These are phyloP conservation scores for Tiliqua scincoides DNA, from an alignment of 2,113 vertebrate genomes.

Conservation along the genomic window DNA sequence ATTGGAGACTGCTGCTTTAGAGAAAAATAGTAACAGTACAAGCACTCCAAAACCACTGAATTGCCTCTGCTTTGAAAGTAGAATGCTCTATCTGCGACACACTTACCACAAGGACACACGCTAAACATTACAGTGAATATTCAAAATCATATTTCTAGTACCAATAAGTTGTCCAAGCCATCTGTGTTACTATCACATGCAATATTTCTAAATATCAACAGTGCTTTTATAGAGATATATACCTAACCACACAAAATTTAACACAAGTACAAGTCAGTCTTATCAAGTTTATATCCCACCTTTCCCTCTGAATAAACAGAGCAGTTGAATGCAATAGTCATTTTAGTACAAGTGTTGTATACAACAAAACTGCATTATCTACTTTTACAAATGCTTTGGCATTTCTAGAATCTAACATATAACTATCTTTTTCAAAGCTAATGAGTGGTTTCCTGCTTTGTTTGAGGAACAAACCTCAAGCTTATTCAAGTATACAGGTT, in stretches of 20 bases:
- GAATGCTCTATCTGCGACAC: neutral
- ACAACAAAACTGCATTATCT: too few relatives aligned
- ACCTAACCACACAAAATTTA: too few relatives aligned
- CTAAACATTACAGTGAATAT: neutral
- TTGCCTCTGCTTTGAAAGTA: neutral
- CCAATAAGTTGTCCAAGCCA: neutral
- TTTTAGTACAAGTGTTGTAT: too few relatives aligned
- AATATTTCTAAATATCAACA: neutral
- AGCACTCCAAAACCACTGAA: neutral
- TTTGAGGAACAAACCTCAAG: neutral
- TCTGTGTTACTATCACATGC: neutral
- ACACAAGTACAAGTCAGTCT: too few relatives aligned
- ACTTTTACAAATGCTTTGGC: neutral
- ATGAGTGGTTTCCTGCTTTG: neutral
- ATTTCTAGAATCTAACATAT: neutral
- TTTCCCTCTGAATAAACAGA: too few relatives aligned
- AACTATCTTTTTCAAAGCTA: too few relatives aligned
- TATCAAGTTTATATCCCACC: too few relatives aligned
- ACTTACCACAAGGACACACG: neutral
- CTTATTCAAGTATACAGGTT: too few relatives aligned
- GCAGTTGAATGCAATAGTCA: too few relatives aligned
- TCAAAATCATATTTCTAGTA: neutral
- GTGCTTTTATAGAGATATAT: neutral
- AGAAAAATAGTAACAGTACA: neutral
- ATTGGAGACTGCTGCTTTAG: too few relatives aligned